phyloP scores from a whole-genome alignment of 2,113 vertebrate species.

The Machaerirhynchus nigripectus region DNA sequence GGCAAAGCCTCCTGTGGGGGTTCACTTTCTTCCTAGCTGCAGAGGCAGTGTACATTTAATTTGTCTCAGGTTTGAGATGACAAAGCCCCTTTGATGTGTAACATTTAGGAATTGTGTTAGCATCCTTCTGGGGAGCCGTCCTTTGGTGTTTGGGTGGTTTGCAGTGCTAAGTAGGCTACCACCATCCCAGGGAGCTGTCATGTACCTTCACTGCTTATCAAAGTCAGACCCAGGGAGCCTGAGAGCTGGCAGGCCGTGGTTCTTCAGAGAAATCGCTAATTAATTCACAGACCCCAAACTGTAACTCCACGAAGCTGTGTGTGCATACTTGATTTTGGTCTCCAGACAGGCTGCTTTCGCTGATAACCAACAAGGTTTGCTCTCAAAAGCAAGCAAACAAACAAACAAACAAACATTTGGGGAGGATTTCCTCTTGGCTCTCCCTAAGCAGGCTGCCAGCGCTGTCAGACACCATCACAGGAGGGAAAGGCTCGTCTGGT shows the following conservation, averaged over 20 bases:
- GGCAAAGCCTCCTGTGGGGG: neutral
- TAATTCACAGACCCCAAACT: neutral
- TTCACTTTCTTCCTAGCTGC: neutral
- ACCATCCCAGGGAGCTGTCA: neutral
- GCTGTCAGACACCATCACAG: neutral
- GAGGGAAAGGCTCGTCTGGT: neutral
- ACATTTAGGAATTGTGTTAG: neutral
- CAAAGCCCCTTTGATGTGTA: neutral
- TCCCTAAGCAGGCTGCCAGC: neutral
- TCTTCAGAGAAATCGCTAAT: constrained; percentile 48
- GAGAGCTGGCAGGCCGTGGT: neutral
- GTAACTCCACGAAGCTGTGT: neutral
- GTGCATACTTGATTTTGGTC: neutral
- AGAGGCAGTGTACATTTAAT: neutral
- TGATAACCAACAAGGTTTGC: neutral
- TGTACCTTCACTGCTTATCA: neutral
- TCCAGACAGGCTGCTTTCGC: neutral
- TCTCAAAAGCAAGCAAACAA: neutral
- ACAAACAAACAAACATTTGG: neutral
- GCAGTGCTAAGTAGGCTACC: neutral
- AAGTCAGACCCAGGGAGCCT: neutral
- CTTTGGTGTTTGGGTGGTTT: neutral
- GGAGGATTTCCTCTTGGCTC: neutral
- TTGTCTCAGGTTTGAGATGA: neutral
- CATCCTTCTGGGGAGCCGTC: neutral